Base-by-base conservation (phyloP, 2,797 vertebrate genomes). In the Thaleichthys pacificus region DNA sequence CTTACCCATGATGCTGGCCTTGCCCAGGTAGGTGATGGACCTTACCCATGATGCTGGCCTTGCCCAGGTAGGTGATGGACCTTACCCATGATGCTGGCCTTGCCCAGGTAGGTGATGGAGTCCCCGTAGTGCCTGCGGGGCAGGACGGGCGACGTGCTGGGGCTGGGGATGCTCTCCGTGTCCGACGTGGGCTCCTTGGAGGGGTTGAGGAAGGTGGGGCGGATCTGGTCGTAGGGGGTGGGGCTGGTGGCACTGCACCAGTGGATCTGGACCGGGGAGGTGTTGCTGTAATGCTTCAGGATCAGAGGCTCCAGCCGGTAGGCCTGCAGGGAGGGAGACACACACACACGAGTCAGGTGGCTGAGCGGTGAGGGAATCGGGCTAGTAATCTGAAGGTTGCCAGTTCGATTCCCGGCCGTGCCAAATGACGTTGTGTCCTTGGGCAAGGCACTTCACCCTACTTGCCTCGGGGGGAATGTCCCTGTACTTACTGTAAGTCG, bases 241-340 rank as follows among this genome's bases (percentile, higher is more conserved):
- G 96, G 93, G 82, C 95, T 97, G 15, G 89, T 90, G 2, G 96
- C 97, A 69, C 96, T 97, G 79, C 94, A 94, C 94, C 96, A 99
- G 91, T 99, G 96, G 87, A 99, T 99, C 84, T 99, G 97, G 60
- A 97, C 93, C 0, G 98, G 97, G 0, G 95, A 91, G 68, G 99
- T 91, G 88, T 99, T 99, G 94, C 93, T 98, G 89, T 99, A 99
- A 89, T 99, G 97, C 72, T 97, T 99, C 79, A 99, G 89, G 83
- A 99, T 95, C 77, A 99, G 93, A 0, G 97, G 98, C 85, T 99
- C 97, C 91, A 99, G 90, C 78, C 98, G 94, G 84, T 99, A 99
- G 78, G 98, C 97, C 98, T 99, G 82, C 1, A 75, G 78, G 78
- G 61, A 61, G 66, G 71, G 58, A 42, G 11, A 80, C 66, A 72